These are phyloP conservation scores for Melieria crassipennis DNA, from an alignment of 2,888 invertebrate species.

Conservation along the genomic window DNA sequence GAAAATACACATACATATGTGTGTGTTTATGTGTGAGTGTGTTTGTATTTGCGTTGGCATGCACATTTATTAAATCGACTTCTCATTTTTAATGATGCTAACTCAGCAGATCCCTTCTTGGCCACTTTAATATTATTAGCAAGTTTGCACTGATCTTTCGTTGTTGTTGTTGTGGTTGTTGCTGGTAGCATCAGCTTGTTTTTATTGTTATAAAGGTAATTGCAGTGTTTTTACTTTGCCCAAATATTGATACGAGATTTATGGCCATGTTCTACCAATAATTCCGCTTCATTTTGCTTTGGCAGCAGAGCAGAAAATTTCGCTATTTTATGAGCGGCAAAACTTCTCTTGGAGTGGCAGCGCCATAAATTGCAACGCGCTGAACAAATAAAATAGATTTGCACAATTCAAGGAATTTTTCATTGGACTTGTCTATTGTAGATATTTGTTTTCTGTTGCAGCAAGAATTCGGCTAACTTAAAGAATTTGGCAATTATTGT, in stretches of 20 bases:
- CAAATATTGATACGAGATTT: constrained; percentile 39
- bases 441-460: no score
- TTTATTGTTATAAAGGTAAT: not conserved
- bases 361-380: not conserved
- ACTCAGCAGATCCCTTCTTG: constrained; percentile 34
- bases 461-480: no score
- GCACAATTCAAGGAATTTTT: no score
- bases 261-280: constrained; percentile 17
- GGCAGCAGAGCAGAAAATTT: no score
- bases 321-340: not conserved
- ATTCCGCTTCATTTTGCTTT: no score
- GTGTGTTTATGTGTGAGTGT: constrained; percentile 2
- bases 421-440: no score
- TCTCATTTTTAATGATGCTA: constrained; percentile 55
- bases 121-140: constrained; percentile 15
- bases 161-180: constrained; percentile 6
- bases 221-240: constrained; percentile 12
- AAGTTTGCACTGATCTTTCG: not conserved
- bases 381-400: no score
- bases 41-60: constrained; percentile 14
- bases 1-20: not conserved
- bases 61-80: constrained; percentile 57
- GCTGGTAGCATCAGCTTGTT: not conserved
- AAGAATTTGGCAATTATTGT: no score
- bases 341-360: not conserved